phyloP scores from a whole-genome alignment of 2,113 vertebrate genomes.

The Ploceus nigricollis region DNA sequence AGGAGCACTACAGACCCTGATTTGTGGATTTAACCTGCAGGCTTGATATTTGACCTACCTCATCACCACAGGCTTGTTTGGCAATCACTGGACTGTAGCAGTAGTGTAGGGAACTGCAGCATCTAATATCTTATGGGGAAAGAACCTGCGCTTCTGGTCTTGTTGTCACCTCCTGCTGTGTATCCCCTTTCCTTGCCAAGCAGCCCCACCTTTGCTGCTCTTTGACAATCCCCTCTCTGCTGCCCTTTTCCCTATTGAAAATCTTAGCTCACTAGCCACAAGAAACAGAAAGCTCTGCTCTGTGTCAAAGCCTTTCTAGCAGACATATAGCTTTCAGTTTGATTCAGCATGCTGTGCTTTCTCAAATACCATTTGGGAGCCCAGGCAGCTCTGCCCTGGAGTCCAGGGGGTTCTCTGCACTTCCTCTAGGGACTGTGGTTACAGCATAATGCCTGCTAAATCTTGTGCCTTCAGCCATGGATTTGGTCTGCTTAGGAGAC shows the following conservation, averaged over 20 bases:
- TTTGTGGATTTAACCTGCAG: neutral
- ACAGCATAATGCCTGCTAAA: neutral
- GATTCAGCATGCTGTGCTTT: neutral
- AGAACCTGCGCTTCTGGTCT: neutral
- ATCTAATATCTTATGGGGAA: rapidly evolving
- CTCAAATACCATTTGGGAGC: neutral
- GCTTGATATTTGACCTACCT: neutral
- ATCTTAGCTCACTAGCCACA: neutral
- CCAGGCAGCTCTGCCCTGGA: neutral
- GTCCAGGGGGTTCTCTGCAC: neutral
- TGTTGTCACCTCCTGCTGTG: neutral
- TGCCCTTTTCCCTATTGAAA: neutral
- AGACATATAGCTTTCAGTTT: neutral
- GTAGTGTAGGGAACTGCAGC: neutral
- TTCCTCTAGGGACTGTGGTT: neutral
- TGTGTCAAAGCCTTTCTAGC: neutral
- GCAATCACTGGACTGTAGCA: neutral
- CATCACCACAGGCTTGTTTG: neutral
- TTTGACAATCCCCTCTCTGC: neutral
- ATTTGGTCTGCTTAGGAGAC: neutral
- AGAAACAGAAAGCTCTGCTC: neutral
- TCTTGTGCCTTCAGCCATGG: neutral
- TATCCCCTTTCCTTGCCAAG: neutral
- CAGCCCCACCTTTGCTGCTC: neutral
- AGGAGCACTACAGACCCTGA: neutral